phyloP scores from a whole-genome alignment of 1,140 invertebrate genomes.

The Teleopsis dalmanni region DNA sequence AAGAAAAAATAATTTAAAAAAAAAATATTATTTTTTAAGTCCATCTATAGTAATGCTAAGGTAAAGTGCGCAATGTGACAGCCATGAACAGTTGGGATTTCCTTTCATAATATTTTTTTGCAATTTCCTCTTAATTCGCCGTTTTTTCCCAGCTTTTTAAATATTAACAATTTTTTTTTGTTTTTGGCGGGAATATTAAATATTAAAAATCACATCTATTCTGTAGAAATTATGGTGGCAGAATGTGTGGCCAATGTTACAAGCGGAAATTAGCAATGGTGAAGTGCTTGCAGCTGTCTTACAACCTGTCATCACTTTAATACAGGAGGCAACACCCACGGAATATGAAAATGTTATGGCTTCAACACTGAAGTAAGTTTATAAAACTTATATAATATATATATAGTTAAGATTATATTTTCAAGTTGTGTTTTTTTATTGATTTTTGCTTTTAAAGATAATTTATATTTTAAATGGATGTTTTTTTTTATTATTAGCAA shows the following conservation, averaged over 20 bases:
- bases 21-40: background rate
- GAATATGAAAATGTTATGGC: conserved; percentile 81
- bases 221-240: conserved; percentile 92
- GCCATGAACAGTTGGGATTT: background rate
- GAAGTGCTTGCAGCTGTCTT: conserved; percentile 84
- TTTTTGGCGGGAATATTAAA: conserved; percentile 7
- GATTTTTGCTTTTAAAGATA: too few relatives aligned
- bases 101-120: too few relatives aligned
- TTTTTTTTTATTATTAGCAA: too few relatives aligned
- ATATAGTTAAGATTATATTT: background rate
- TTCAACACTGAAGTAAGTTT: conserved; percentile 64
- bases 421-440: background rate
- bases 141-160: too few relatives aligned
- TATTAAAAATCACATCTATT: background rate
- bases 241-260: conserved; percentile 84
- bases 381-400: too few relatives aligned
- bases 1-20: background rate
- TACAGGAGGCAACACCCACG: conserved; percentile 71
- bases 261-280: conserved; percentile 73
- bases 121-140: too few relatives aligned
- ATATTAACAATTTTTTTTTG: too few relatives aligned
- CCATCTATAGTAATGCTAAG: too few relatives aligned
- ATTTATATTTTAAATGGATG: too few relatives aligned
- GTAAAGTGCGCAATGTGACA: background rate
- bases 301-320: conserved; percentile 79